Evolutionary conservation across 1,140 invertebrate species (phyloP).

Genomic region (Drosophila sproati): DNA sequence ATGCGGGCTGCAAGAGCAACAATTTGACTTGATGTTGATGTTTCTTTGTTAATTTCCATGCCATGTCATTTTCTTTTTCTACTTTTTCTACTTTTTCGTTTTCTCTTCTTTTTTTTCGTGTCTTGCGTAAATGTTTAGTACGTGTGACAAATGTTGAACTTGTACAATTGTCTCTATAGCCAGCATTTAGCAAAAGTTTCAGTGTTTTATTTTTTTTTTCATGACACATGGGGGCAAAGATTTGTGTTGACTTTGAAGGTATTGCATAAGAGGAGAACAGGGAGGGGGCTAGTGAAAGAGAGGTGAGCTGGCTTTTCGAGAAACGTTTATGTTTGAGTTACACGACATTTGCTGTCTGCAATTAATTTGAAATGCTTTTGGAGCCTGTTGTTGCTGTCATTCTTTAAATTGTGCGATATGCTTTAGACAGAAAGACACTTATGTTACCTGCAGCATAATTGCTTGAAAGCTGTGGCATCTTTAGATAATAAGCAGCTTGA

Average conservation of each 20-base stretch:
- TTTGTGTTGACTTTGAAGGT: conserved; percentile 48
- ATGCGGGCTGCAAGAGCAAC: conserved; percentile 51
- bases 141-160: conserved; percentile 74
- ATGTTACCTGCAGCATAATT: conserved; percentile 4
- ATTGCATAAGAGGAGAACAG: conserved; percentile 54
- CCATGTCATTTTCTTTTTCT: conserved; percentile 41
- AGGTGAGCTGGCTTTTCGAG: conserved; percentile 34
- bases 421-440: background rate
- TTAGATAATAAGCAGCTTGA: too few species aligned
- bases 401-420: background rate
- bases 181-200: conserved; percentile 52
- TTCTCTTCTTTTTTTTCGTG: conserved; percentile 17
- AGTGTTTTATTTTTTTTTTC: conserved; percentile 15
- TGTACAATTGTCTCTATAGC: conserved; percentile 64
- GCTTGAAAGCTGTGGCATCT: background rate
- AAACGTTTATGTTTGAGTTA: conserved; percentile 74
- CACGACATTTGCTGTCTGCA: conserved; percentile 68
- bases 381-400: conserved; percentile 3
- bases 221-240: conserved; percentile 28
- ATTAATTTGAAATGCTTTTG: conserved; percentile 73
- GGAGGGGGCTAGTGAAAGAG: background rate
- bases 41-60: conserved; percentile 77
- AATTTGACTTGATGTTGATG: conserved; percentile 70
- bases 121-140: conserved; percentile 49
- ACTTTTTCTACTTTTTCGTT: conserved; percentile 1